Conservation (phyloP, 2,113 vertebrate species). For the Chiloscyllium plagiosum region DNA sequence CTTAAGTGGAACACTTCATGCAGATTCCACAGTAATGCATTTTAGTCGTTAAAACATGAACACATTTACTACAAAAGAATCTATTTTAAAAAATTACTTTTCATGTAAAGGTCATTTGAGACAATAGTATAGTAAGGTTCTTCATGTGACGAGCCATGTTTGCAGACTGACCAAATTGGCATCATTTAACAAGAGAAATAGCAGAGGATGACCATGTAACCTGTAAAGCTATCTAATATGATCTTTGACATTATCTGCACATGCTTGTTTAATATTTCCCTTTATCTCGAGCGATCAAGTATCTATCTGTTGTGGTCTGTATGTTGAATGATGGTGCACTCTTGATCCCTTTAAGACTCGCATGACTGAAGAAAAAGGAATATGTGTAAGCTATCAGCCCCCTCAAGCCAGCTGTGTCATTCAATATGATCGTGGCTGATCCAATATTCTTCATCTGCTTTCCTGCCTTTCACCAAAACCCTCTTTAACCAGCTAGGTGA, state of each 20-base stretch:
- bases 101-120: not conserved
- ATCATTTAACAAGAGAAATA: not conserved
- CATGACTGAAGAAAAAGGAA: too few relatives aligned
- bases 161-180: not conserved
- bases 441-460: too few relatives aligned
- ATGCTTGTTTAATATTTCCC: not conserved
- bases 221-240: not conserved
- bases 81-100: not conserved
- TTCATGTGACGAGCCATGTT: not conserved
- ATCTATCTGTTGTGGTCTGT: not conserved
- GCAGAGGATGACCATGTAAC: not conserved
- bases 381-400: too few relatives aligned
- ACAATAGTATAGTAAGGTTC: not conserved
- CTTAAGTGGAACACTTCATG: not conserved
- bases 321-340: not conserved
- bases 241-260: not conserved
- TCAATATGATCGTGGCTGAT: too few relatives aligned
- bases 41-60: not conserved
- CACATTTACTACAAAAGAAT: not conserved
- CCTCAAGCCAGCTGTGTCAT: too few relatives aligned
- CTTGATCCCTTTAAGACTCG: not conserved
- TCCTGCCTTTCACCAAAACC: too few relatives aligned
- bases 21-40: not conserved
- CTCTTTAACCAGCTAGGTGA: too few relatives aligned
- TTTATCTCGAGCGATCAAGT: not conserved